These are phyloP conservation scores for Hipposideros larvatus DNA, from an alignment of 2,797 vertebrate genomes.

Conservation along the genomic window DNA sequence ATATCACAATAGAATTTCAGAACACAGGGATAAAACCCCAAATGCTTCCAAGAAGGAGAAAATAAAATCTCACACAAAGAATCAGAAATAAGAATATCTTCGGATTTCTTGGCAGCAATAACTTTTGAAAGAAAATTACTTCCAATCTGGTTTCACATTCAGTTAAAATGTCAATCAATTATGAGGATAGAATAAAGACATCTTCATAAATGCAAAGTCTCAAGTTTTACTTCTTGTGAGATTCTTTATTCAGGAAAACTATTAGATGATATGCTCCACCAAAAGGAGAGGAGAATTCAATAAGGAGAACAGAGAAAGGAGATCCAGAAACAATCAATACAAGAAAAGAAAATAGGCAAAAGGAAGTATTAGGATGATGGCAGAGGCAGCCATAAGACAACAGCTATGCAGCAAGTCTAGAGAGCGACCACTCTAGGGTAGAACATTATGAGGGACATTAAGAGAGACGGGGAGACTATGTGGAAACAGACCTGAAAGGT, in stretches of 20 bases:
- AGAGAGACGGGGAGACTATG: background rate
- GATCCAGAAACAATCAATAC: background rate
- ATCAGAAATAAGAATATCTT: constrained; percentile 16
- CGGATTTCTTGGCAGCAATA: background rate
- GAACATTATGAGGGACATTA: background rate
- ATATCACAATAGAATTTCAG: background rate
- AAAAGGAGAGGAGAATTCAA: constrained; percentile 27
- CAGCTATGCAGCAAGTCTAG: background rate
- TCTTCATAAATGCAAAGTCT: background rate
- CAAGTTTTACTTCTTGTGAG: background rate
- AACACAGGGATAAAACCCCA: background rate
- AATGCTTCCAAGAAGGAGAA: constrained; percentile 39
- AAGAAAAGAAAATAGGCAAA: background rate
- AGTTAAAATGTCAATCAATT: background rate
- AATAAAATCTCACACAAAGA: background rate
- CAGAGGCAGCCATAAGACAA: background rate
- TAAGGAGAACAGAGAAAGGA: background rate
- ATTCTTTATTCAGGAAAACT: constrained; percentile 18
- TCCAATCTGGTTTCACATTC: constrained; percentile 1
- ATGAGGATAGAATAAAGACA: background rate
- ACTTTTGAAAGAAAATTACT: constrained; percentile 19
- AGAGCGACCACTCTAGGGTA: background rate
- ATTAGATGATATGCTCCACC: background rate
- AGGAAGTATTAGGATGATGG: background rate
- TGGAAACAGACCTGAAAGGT: background rate